These are phyloP conservation scores for Amphipoea oculea DNA, from an alignment of 2,888 invertebrate genomes.

Conservation along the genomic window DNA sequence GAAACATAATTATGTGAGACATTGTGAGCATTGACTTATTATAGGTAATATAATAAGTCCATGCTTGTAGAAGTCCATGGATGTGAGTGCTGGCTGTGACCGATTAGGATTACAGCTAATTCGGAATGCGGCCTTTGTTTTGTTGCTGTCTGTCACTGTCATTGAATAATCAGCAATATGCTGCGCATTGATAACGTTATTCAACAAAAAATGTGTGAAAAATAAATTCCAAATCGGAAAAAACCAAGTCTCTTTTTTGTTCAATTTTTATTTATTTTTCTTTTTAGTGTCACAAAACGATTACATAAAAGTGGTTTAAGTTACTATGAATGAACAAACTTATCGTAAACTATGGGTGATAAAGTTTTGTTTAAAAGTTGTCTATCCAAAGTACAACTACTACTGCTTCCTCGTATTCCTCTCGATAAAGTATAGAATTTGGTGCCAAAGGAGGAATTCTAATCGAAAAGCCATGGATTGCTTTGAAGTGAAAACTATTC, in stretches of 20 bases:
- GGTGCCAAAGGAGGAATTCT: constrained; percentile 69
- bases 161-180: background rate
- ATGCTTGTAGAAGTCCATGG: too few relatives aligned
- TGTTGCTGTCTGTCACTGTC: background rate
- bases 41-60: too few relatives aligned
- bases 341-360: constrained; percentile 83
- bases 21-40: too few relatives aligned
- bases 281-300: constrained; percentile 27
- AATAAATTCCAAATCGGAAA: constrained; percentile 14
- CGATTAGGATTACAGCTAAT: too few relatives aligned
- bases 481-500: constrained; percentile 77
- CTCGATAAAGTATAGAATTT: constrained; percentile 84
- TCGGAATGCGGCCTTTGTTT: background rate
- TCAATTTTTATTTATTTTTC: constrained; percentile 36
- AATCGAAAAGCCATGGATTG: constrained; percentile 74
- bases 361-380: constrained; percentile 86
- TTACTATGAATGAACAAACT: constrained; percentile 83
- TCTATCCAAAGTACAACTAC: constrained; percentile 87
- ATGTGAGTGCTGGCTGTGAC: too few relatives aligned
- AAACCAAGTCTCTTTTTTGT: background rate
- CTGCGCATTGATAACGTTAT: background rate
- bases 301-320: constrained; percentile 22
- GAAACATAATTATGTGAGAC: too few relatives aligned
- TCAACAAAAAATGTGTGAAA: constrained; percentile 38
- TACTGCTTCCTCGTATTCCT: constrained; percentile 85